A percentile compares a stretch with the other conserved stretches of the same genome.
phyloP scores from a whole-genome alignment of 1,140 invertebrate species.

The Bombus consobrinus region DNA sequence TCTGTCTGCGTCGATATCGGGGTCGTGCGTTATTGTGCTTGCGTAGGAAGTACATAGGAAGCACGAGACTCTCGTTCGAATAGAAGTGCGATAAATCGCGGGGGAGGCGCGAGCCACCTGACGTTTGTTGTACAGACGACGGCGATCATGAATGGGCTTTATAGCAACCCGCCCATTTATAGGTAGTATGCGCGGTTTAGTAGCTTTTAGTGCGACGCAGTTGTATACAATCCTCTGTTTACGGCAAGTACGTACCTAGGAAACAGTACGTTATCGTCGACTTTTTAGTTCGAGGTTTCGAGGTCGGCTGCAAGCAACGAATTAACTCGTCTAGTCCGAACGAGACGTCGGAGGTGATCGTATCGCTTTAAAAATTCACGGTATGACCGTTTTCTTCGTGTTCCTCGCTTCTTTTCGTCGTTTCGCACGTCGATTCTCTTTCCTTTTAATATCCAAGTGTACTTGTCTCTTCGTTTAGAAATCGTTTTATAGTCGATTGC shows the following conservation, averaged over 20 bases:
- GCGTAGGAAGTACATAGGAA: constrained; percentile 43
- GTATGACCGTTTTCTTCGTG: not conserved
- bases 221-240: constrained; percentile 69
- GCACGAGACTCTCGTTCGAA: constrained; percentile 47
- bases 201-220: constrained; percentile 69
- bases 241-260: constrained; percentile 61
- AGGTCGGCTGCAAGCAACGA: constrained; percentile 3
- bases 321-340: constrained; percentile 16
- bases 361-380: not conserved
- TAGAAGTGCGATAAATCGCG: constrained; percentile 64
- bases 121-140: constrained; percentile 68
- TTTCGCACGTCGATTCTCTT: not conserved
- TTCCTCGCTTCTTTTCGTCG: not conserved
- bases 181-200: constrained; percentile 72
- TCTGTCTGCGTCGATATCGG: not conserved
- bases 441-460: too few species aligned
- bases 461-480: not conserved
- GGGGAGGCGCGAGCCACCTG: constrained; percentile 66
- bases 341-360: not conserved
- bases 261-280: constrained; percentile 51
- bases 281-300: constrained; percentile 50
- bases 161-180: constrained; percentile 72
- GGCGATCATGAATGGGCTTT: constrained; percentile 78
- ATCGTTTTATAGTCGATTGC: constrained; percentile 52
- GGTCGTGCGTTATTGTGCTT: constrained; percentile 9